Evolutionary conservation across 2,888 invertebrate species (phyloP).

Genomic region (Lagria hirta): DNA sequence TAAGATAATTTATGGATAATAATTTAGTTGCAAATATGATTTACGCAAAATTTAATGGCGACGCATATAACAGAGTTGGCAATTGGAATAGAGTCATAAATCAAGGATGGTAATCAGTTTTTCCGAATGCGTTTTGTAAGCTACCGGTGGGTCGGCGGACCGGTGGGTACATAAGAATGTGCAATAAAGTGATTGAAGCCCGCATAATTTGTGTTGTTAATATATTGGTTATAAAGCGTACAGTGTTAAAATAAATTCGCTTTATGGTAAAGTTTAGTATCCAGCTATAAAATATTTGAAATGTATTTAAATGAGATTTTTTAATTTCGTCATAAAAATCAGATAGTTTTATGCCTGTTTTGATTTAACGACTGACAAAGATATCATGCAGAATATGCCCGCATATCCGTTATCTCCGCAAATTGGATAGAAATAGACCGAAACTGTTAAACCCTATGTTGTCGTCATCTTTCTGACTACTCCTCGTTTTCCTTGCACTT

Average conservation of each 20-base stretch:
- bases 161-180: slow-evolving; percentile 27
- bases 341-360: slow-evolving; percentile 51
- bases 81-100: slow-evolving; percentile 28
- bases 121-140: slow-evolving; percentile 27
- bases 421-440: slow-evolving; percentile 39
- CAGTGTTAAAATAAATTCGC: slow-evolving; percentile 38
- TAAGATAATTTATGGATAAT: slow-evolving; percentile 28
- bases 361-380: slow-evolving; percentile 46
- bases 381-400: slow-evolving; percentile 40
- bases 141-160: slow-evolving; percentile 23
- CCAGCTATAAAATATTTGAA: slow-evolving; percentile 50
- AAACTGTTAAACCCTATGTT: slow-evolving; percentile 38
- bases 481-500: slow-evolving; percentile 35
- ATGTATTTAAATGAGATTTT: slow-evolving; percentile 53
- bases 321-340: slow-evolving; percentile 52
- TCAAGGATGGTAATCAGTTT: slow-evolving; percentile 31
- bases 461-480: too few relatives aligned
- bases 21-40: slow-evolving; percentile 28
- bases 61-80: slow-evolving; percentile 24
- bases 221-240: slow-evolving; percentile 34
- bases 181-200: slow-evolving; percentile 32
- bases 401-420: slow-evolving; percentile 40
- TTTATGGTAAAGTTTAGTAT: slow-evolving; percentile 51
- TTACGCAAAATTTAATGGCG: slow-evolving; percentile 30
- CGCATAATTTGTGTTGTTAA: slow-evolving; percentile 32